These are phyloP conservation scores for Monopterus albus DNA, from an alignment of 2,113 vertebrate species.

Conservation along the genomic window DNA sequence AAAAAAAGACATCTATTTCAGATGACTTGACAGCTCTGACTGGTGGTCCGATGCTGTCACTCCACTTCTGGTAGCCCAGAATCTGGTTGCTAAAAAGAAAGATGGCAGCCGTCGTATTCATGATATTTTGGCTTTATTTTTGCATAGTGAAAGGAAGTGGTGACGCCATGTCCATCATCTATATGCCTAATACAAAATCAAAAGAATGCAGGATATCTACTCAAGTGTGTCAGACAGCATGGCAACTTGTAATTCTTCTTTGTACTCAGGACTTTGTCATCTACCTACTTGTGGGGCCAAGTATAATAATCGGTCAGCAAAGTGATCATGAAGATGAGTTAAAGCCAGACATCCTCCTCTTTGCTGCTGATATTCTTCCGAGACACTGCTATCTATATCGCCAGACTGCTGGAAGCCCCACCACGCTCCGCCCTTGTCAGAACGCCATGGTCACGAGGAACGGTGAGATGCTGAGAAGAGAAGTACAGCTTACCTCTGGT, in stretches of 20 bases:
- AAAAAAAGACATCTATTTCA: too few relatives aligned
- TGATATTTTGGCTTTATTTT: too few relatives aligned
- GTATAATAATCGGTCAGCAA: slow-evolving; percentile 69
- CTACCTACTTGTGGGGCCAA: slow-evolving; percentile 73
- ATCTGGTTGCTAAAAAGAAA: too few relatives aligned
- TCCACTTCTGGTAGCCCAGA: too few relatives aligned
- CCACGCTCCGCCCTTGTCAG: slow-evolving; percentile 61
- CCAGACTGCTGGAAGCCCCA: slow-evolving; percentile 14
- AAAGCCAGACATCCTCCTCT: slow-evolving; percentile 69
- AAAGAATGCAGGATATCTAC: not conserved
- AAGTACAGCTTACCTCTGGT: slow-evolving; percentile 73
- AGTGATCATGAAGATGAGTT: slow-evolving; percentile 27
- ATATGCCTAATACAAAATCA: too few relatives aligned
- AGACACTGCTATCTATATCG: slow-evolving; percentile 79
- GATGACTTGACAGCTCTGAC: too few relatives aligned
- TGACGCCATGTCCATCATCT: too few relatives aligned
- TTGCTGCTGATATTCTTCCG: slow-evolving; percentile 73
- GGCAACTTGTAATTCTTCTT: slow-evolving; percentile 7
- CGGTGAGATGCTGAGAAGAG: slow-evolving; percentile 60
- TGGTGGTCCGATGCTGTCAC: too few relatives aligned
- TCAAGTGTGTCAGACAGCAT: not conserved
- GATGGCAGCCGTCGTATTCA: too few relatives aligned
- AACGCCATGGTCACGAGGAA: slow-evolving; percentile 75
- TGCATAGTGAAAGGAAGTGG: too few relatives aligned
- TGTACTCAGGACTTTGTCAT: slow-evolving; percentile 81